A percentile compares a stretch with the other conserved stretches of the same genome.
Conservation (phyloP, 2,797 vertebrate genomes). For the Enteromius afrohamiltoni region DNA sequence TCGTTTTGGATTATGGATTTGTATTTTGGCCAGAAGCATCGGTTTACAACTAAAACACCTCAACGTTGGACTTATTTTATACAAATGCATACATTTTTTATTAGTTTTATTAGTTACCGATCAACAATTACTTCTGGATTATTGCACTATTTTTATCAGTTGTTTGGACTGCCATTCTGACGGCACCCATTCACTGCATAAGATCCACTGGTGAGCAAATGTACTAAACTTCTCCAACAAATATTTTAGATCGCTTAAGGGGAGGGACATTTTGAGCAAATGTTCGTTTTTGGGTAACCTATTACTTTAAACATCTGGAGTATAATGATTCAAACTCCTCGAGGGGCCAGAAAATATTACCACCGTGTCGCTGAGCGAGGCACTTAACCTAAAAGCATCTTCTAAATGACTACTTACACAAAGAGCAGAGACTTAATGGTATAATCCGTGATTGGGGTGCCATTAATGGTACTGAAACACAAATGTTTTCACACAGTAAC, state of each 20-base stretch:
- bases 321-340: neutral
- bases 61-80: neutral
- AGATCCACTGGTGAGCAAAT: neutral
- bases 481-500: constrained; percentile 16
- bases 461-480: constrained; percentile 33
- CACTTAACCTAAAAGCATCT: constrained; percentile 19
- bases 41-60: neutral
- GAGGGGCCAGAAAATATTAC: neutral
- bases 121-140: neutral
- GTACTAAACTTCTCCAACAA: neutral
- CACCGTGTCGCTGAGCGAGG: neutral
- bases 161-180: neutral
- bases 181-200: neutral
- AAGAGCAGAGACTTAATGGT: constrained; percentile 23
- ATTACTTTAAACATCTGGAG: neutral
- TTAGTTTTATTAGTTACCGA: neutral
- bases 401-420: constrained; percentile 26
- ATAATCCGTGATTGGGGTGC: constrained; percentile 16
- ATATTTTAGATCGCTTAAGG: neutral
- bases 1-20: neutral
- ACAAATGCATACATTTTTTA: neutral
- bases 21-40: neutral
- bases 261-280: neutral
- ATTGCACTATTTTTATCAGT: neutral
- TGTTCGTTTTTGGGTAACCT: neutral